phyloP scores from a whole-genome alignment of 2,888 invertebrate species.

The Sminthurides aquaticus region DNA sequence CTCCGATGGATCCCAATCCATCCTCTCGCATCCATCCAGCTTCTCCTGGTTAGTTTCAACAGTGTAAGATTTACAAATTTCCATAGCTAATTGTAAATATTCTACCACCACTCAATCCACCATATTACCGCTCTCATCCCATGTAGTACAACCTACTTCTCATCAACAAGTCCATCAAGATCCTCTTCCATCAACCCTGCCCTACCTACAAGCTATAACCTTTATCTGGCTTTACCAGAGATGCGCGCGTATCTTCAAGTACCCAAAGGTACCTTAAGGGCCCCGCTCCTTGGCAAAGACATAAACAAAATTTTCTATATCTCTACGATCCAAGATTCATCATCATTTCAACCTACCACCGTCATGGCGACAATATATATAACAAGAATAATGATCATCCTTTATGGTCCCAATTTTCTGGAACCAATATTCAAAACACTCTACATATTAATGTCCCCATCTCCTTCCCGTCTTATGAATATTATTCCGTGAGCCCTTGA shows the following conservation, averaged over 20 bases:
- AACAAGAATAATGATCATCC: conserved; percentile 7
- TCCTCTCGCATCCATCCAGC: not conserved
- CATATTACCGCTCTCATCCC: not conserved
- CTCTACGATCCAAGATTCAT: not conserved
- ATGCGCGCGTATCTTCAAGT: no score
- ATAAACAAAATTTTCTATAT: no score
- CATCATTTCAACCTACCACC: not conserved
- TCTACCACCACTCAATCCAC: not conserved
- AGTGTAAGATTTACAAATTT: not conserved
- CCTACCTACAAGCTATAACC: no score
- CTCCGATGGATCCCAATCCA: not conserved
- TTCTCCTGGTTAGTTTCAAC: not conserved
- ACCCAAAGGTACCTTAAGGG: no score
- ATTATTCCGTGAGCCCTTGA: no score
- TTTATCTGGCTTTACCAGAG: no score
- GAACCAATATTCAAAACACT: not conserved
- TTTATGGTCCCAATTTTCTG: not conserved
- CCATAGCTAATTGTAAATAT: not conserved
- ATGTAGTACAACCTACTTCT: no score
- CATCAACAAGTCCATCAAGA: no score
- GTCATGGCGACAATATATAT: not conserved
- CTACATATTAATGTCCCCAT: not conserved
- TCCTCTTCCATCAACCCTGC: no score
- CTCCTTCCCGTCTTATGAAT: no score
- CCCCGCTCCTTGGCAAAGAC: no score